Evolutionary conservation across 2,888 invertebrate genomes (phyloP).

Genomic region (Cataglyphis albicans): DNA sequence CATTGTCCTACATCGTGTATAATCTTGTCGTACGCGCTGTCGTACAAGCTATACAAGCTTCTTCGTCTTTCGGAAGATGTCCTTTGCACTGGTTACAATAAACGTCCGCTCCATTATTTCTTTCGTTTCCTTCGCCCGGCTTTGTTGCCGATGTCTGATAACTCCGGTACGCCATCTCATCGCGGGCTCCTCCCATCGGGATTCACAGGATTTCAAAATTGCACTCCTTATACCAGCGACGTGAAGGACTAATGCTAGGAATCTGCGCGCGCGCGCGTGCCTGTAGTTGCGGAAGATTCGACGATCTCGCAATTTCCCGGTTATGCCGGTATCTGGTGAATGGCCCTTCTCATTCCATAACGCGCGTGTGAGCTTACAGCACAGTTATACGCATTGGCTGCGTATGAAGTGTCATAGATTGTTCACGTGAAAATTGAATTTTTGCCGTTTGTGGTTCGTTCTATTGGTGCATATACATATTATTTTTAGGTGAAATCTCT

Average conservation of each 20-base stretch:
- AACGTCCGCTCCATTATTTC: slow-evolving; percentile 45
- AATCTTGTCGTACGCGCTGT: background rate
- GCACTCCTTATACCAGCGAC: slow-evolving; percentile 50
- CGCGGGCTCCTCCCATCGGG: background rate
- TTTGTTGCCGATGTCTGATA: slow-evolving; percentile 64
- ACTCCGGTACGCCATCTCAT: slow-evolving; percentile 33
- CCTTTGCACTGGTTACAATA: slow-evolving; percentile 58
- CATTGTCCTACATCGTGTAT: background rate
- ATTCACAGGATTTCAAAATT: slow-evolving; percentile 38
- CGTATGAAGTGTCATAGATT: slow-evolving; percentile 34
- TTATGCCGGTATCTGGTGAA: slow-evolving; percentile 60
- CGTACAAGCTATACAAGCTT: slow-evolving; percentile 19
- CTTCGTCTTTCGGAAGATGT: slow-evolving; percentile 27
- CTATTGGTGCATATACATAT: background rate
- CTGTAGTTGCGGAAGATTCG: slow-evolving; percentile 63
- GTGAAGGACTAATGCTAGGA: slow-evolving; percentile 57
- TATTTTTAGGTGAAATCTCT: slow-evolving; percentile 1
- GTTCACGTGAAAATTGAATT: slow-evolving; percentile 45
- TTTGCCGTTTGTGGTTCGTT: background rate
- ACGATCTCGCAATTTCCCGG: slow-evolving; percentile 66
- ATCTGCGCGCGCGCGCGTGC: slow-evolving; percentile 21
- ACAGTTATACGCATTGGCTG: slow-evolving; percentile 9
- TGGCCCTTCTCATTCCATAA: slow-evolving; percentile 55
- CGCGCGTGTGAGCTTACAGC: slow-evolving; percentile 21
- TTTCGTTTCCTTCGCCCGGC: slow-evolving; percentile 23